Conservation (phyloP, 1,140 invertebrate genomes). For the Drosophila hydei region DNA sequence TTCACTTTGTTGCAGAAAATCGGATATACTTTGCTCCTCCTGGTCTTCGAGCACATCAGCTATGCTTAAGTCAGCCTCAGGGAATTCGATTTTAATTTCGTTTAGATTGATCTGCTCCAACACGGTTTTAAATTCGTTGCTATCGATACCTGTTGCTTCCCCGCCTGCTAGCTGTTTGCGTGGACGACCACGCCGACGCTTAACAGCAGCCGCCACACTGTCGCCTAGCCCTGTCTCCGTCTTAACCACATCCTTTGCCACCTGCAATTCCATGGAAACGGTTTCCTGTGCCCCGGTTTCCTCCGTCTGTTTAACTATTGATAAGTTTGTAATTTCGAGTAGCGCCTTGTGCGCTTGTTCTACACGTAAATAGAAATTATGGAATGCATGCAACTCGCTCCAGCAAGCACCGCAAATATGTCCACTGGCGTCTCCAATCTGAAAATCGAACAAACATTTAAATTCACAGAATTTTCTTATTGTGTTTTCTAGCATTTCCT, state of each 20-base stretch:
- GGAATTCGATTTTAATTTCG: slow-evolving; percentile 71
- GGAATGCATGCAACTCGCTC: slow-evolving; percentile 61
- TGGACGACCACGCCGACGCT: slow-evolving; percentile 63
- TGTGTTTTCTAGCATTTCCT: slow-evolving; percentile 18
- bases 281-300: background rate
- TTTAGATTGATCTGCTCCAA: slow-evolving; percentile 71
- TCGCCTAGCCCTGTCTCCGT: slow-evolving; percentile 36
- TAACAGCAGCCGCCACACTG: slow-evolving; percentile 60
- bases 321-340: background rate
- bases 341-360: slow-evolving; percentile 53
- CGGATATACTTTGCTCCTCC: slow-evolving; percentile 35
- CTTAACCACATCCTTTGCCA: background rate
- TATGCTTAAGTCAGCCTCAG: slow-evolving; percentile 65
- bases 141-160: slow-evolving; percentile 26
- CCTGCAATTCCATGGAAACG: background rate
- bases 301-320: background rate
- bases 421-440: slow-evolving; percentile 38
- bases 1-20: slow-evolving; percentile 28
- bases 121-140: slow-evolving; percentile 55
- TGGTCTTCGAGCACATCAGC: slow-evolving; percentile 70
- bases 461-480: background rate
- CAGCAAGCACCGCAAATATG: slow-evolving; percentile 61
- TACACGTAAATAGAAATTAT: slow-evolving; percentile 61
- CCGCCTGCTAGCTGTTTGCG: slow-evolving; percentile 39
- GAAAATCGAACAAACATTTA: background rate